Percentiles rank a stretch among this genome's conserved stretches.
phyloP scores from a whole-genome alignment of 1,140 invertebrate species.

The Ceratitis capitata region DNA sequence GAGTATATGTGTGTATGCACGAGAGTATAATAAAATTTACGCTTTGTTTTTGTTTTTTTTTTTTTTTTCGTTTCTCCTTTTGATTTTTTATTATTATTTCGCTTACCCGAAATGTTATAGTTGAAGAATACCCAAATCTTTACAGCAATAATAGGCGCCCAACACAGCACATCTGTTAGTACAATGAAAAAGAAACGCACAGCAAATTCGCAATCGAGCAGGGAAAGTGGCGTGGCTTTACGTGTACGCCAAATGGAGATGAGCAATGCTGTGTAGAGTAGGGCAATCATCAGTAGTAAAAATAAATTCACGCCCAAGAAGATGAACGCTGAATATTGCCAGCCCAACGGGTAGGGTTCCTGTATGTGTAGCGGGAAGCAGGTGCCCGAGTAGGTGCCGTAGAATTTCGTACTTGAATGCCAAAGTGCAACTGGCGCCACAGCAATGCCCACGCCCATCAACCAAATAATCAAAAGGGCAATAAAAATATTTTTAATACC shows the following conservation, averaged over 20 bases:
- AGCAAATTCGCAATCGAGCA: constrained; percentile 75
- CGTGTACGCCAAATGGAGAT: constrained; percentile 73
- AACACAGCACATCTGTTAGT: constrained; percentile 77
- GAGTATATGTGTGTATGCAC: neutral
- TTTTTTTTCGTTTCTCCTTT: too few species aligned
- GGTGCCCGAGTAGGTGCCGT: constrained; percentile 73
- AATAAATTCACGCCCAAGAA: constrained; percentile 75
- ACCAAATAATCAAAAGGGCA: constrained; percentile 70
- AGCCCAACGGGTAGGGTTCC: constrained; percentile 75
- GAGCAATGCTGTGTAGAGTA: constrained; percentile 75
- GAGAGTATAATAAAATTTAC: constrained; percentile 10
- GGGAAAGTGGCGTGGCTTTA: constrained; percentile 70
- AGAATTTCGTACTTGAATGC: constrained; percentile 73
- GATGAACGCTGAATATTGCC: constrained; percentile 80
- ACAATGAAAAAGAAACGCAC: constrained; percentile 80
- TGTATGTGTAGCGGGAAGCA: constrained; percentile 81
- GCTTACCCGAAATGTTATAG: constrained; percentile 68
- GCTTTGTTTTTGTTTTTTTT: too few species aligned
- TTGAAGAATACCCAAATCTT: constrained; percentile 74
- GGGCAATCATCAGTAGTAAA: constrained; percentile 72
- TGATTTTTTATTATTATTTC: too few species aligned
- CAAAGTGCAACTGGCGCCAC: constrained; percentile 75
- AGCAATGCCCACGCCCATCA: constrained; percentile 72
- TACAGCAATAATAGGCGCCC: constrained; percentile 77
- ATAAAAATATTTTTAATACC: constrained; percentile 67